Conservation (phyloP, 2,113 vertebrate genomes). For the Cnemophilus loriae region DNA sequence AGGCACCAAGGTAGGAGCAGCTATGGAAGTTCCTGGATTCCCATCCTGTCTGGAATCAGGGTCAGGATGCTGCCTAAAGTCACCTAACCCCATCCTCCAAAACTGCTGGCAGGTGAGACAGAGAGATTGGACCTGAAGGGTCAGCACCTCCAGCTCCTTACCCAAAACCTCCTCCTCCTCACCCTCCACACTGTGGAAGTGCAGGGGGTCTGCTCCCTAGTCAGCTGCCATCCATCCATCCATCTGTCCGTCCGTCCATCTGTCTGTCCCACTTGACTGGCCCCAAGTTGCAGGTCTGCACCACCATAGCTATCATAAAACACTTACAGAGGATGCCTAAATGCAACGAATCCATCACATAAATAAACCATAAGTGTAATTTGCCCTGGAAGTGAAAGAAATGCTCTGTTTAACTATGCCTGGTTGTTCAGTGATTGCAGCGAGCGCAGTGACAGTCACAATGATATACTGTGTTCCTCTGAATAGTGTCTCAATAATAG, state of each 20-base stretch:
- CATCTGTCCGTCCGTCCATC: not conserved
- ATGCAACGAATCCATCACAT: not conserved
- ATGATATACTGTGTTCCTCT: not conserved
- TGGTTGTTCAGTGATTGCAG: not conserved
- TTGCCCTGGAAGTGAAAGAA: not conserved
- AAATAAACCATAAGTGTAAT: not conserved
- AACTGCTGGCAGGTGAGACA: not conserved
- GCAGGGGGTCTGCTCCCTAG: not conserved
- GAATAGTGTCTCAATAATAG: not conserved
- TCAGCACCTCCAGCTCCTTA: not conserved
- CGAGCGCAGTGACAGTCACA: not conserved
- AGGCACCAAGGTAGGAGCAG: not conserved
- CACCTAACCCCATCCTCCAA: not conserved
- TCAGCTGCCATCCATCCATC: not conserved
- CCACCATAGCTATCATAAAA: not conserved
- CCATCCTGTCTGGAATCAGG: not conserved
- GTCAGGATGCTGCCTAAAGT: not conserved
- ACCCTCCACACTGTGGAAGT: not conserved
- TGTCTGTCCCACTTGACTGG: not conserved
- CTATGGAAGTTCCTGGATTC: not conserved
- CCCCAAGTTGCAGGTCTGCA: fast-evolving
- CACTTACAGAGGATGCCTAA: not conserved
- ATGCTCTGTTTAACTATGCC: not conserved
- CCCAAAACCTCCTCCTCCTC: not conserved
- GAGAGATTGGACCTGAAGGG: not conserved